These are phyloP conservation scores for Amblyornis subalaris DNA, from an alignment of 2,113 vertebrate species.

Conservation along the genomic window DNA sequence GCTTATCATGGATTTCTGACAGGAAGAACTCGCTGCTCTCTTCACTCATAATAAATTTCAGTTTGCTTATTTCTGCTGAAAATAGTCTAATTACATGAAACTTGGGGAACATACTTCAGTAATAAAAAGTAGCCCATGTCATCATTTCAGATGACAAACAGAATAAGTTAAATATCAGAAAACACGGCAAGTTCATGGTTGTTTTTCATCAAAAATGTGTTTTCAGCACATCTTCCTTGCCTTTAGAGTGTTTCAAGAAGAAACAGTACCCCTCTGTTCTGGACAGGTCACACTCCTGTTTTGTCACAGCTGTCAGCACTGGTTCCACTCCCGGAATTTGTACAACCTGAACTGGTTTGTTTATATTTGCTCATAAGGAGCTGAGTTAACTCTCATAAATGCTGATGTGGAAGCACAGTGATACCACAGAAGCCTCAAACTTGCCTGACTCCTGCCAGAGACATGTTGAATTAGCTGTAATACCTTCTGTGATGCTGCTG, in stretches of 20 bases:
- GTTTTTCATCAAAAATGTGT: neutral
- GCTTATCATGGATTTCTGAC: neutral
- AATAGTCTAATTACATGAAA: neutral
- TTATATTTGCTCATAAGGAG: neutral
- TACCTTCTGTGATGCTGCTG: neutral
- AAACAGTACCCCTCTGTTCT: neutral
- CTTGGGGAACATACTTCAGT: neutral
- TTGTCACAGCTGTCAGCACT: neutral
- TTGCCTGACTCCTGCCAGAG: neutral
- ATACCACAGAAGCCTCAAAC: conserved; percentile 15
- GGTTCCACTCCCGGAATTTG: neutral
- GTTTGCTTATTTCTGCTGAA: conserved; percentile 19
- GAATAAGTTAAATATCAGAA: neutral
- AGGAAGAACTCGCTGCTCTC: neutral
- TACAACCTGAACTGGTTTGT: neutral
- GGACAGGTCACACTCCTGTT: neutral
- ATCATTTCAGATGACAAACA: neutral
- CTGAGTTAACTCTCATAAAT: neutral
- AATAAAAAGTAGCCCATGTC: neutral
- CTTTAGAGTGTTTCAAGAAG: neutral
- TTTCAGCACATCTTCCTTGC: neutral
- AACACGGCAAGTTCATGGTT: neutral
- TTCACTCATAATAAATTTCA: neutral
- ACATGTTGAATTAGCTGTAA: neutral
- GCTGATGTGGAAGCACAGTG: neutral